Conservation (phyloP, 2,797 vertebrate species). For the Channa striata region DNA sequence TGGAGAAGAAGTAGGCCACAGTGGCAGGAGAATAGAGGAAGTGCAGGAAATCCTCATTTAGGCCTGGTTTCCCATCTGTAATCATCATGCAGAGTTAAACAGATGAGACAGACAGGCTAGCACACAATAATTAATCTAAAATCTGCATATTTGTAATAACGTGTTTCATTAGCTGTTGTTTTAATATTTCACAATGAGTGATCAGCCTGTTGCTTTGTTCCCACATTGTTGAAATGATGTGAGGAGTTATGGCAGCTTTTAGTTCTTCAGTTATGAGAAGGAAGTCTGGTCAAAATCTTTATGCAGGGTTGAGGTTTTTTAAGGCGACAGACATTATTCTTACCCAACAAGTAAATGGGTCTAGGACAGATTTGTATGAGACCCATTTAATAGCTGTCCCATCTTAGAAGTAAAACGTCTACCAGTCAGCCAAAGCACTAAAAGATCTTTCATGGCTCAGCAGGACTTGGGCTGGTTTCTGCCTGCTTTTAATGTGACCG, state of each 20-base stretch:
- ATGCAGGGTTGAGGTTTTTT: not conserved
- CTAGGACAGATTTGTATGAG: slow-evolving; percentile 3
- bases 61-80: slow-evolving; percentile 15
- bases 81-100: slow-evolving; percentile 10
- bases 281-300: not conserved
- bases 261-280: not conserved
- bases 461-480: slow-evolving; percentile 24
- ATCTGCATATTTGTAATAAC: not conserved
- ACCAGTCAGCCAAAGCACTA: slow-evolving; percentile 18
- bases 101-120: slow-evolving; percentile 11
- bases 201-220: not conserved
- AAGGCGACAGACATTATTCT: slow-evolving; percentile 10
- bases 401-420: slow-evolving; percentile 18
- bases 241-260: not conserved
- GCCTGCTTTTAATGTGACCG: slow-evolving; percentile 31
- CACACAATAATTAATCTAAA: not conserved
- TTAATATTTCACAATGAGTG: not conserved
- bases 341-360: not conserved
- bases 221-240: not conserved
- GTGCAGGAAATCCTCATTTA: slow-evolving; percentile 37
- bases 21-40: slow-evolving; percentile 30
- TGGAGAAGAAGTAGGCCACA: slow-evolving; percentile 44
- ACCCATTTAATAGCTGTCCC: not conserved
- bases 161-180: no score
- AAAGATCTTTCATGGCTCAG: slow-evolving; percentile 32